These are phyloP conservation scores for Hemitrygon akajei DNA, from an alignment of 2,797 vertebrate genomes.

Conservation along the genomic window DNA sequence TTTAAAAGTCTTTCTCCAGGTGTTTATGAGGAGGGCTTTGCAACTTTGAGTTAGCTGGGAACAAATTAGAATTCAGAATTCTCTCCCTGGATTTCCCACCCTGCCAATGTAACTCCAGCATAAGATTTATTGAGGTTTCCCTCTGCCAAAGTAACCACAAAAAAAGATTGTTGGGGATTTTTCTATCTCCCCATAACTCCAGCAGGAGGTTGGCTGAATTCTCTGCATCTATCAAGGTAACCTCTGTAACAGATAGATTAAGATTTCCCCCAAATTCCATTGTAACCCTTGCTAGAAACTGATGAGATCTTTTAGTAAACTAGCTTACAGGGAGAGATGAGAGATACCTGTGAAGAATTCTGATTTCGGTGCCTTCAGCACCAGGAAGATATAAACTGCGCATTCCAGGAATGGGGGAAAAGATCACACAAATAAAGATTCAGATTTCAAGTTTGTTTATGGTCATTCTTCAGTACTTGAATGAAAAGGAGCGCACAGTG, in stretches of 20 bases:
- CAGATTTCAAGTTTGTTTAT: too few relatives aligned
- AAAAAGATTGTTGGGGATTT: neutral
- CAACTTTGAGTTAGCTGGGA: neutral
- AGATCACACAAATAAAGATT: neutral
- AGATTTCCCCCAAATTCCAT: neutral
- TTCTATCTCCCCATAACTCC: too few relatives aligned
- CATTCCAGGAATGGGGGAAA: neutral
- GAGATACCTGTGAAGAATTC: neutral
- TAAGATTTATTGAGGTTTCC: too few relatives aligned
- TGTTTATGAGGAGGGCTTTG: neutral
- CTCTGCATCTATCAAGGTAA: neutral
- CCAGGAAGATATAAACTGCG: neutral
- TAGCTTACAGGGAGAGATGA: neutral
- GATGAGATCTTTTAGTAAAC: neutral
- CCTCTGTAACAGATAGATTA: neutral
- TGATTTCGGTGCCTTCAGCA: neutral
- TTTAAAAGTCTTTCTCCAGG: too few relatives aligned
- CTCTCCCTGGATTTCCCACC: too few relatives aligned
- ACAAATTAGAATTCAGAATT: neutral
- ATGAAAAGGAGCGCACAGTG: too few relatives aligned
- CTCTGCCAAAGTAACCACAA: too few relatives aligned
- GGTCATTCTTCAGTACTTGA: too few relatives aligned
- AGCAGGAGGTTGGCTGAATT: neutral
- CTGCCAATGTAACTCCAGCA: too few relatives aligned
- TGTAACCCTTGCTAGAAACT: neutral